A percentile compares a stretch with the other conserved stretches of the same genome.
Conservation (phyloP, 2,113 vertebrate genomes). For the Gnathonemus echidnorhynchus region DNA sequence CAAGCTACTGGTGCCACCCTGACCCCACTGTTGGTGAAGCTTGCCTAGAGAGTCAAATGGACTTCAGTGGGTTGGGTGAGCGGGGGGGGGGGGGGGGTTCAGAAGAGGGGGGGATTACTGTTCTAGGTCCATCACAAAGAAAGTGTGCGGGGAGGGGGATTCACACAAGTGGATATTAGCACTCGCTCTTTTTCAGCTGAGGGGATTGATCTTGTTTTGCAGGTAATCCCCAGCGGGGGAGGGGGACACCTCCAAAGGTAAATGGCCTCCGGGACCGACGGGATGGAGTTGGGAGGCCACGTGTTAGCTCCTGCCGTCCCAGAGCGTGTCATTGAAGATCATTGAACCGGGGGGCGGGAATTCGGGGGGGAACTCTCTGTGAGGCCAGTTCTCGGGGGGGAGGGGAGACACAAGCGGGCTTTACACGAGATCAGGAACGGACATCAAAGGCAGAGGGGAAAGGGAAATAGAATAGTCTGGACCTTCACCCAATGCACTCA, state of each 20-base stretch:
- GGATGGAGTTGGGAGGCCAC: not conserved
- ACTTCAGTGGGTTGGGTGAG: not conserved
- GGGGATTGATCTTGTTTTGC: not conserved
- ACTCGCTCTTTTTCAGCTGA: not conserved
- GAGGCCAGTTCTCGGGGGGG: not conserved
- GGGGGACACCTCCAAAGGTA: not conserved
- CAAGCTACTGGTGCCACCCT: not conserved
- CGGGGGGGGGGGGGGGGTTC: not conserved
- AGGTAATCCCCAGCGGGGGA: not conserved
- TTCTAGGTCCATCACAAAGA: not conserved
- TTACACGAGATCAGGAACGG: not conserved
- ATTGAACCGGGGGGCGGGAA: not conserved
- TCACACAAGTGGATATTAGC: not conserved
- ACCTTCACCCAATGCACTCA: not conserved
- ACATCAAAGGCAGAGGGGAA: not conserved
- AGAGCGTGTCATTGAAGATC: not conserved
- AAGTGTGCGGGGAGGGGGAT: not conserved
- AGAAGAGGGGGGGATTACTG: not conserved
- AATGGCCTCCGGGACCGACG: not conserved
- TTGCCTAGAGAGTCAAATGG: not conserved
- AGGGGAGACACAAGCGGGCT: not conserved
- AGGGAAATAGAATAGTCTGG: not conserved
- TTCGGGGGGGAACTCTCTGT: not conserved
- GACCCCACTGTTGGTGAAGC: not conserved
- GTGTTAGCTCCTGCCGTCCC: not conserved